phyloP scores from a whole-genome alignment of 1,140 invertebrate species.

The Neuroterus valhalla region DNA sequence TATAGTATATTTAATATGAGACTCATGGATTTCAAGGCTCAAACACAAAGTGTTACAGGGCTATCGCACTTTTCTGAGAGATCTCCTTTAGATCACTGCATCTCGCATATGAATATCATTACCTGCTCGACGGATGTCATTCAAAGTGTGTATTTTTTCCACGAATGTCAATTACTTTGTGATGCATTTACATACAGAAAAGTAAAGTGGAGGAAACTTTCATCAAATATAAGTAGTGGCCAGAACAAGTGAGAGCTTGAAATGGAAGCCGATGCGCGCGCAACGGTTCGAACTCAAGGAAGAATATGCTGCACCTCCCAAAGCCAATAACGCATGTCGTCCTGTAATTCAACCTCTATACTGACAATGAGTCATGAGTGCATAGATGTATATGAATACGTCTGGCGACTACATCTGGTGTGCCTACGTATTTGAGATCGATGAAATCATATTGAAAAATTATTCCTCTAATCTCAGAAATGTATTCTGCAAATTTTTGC shows the following conservation, averaged over 20 bases:
- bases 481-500: background rate
- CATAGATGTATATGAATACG: conserved; percentile 19
- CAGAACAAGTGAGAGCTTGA: conserved; percentile 27
- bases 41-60: conserved; percentile 51
- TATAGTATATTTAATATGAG: conserved; percentile 36
- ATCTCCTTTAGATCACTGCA: background rate
- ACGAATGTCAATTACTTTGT: background rate
- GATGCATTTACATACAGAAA: background rate
- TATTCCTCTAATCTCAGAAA: background rate
- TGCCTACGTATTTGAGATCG: background rate
- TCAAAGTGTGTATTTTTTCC: too few species aligned
- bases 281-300: conserved; percentile 50
- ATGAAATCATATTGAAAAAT: conserved; percentile 6
- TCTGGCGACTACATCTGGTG: conserved; percentile 17
- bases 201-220: conserved; percentile 8
- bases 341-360: conserved; percentile 46
- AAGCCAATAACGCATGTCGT: conserved; percentile 42
- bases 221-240: background rate
- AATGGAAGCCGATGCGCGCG: conserved; percentile 39
- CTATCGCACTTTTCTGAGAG: background rate
- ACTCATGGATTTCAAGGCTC: conserved; percentile 38
- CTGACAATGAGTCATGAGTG: conserved; percentile 23
- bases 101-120: conserved; percentile 11
- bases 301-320: conserved; percentile 43
- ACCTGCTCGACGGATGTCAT: background rate